Evolutionary conservation across 35 echinoderm and acorn worm species (phyloP).

Genomic region (Heliocidaris erythrogramma): DNA sequence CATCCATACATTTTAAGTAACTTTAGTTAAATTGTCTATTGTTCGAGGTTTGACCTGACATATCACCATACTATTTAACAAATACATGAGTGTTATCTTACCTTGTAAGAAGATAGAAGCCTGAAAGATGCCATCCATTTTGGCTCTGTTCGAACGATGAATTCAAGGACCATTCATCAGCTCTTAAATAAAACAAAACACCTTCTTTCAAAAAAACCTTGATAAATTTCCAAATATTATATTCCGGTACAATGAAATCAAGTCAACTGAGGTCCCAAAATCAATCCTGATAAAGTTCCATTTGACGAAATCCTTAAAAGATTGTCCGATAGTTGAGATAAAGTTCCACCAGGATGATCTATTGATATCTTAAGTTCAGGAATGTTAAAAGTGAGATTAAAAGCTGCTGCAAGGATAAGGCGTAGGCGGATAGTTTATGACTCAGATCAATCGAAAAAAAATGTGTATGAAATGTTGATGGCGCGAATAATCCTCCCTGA

Average conservation of each 20-base stretch:
- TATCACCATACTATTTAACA: too few species aligned
- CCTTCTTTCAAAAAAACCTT: neutral
- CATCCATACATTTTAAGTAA: too few species aligned
- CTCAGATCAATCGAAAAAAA: neutral
- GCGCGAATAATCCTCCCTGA: neutral
- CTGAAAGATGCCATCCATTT: neutral
- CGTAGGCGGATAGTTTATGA: neutral
- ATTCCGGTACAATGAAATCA: neutral
- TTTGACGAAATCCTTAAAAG: neutral
- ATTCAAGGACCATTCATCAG: neutral
- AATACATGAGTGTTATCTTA: neutral
- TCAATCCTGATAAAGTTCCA: neutral
- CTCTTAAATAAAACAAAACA: neutral
- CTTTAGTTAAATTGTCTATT: too few species aligned
- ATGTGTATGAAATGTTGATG: constrained; percentile 3
- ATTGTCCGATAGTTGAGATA: neutral
- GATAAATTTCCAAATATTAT: neutral
- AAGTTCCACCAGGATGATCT: neutral
- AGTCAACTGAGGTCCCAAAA: neutral
- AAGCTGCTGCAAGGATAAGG: neutral
- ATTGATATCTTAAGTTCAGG: neutral
- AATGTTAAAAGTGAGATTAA: neutral
- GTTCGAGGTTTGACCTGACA: too few species aligned
- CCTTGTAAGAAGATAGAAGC: neutral
- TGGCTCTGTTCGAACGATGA: neutral